Conservation (phyloP, 2,888 invertebrate species). For the Aethes cnicana region DNA sequence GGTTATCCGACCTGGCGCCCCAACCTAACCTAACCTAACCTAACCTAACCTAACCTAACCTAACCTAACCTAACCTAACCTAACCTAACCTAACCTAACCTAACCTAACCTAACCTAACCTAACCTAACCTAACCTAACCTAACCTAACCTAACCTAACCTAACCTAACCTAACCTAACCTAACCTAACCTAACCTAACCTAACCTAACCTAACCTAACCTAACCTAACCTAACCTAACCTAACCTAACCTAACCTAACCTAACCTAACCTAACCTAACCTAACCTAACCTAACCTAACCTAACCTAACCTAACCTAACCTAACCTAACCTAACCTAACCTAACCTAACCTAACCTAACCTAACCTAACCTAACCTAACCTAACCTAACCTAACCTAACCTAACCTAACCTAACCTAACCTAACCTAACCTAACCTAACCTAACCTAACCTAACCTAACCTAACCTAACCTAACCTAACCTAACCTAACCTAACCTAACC, state of each 20-base stretch:
- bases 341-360: slow-evolving; percentile 20
- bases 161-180: slow-evolving; percentile 21
- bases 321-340: slow-evolving; percentile 21
- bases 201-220: slow-evolving; percentile 21
- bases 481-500: slow-evolving; percentile 21
- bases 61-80: slow-evolving; percentile 20
- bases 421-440: slow-evolving; percentile 21
- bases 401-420: slow-evolving; percentile 21
- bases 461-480: slow-evolving; percentile 21
- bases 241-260: slow-evolving; percentile 21
- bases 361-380: slow-evolving; percentile 21
- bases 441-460: slow-evolving; percentile 21
- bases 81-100: slow-evolving; percentile 21
- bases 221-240: slow-evolving; percentile 21
- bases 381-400: slow-evolving; percentile 21
- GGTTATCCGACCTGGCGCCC: slow-evolving; percentile 23
- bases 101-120: slow-evolving; percentile 21
- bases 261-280: slow-evolving; percentile 21
- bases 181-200: slow-evolving; percentile 21
- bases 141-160: slow-evolving; percentile 21
- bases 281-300: slow-evolving; percentile 20
- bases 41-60: slow-evolving; percentile 26
- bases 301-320: slow-evolving; percentile 21
- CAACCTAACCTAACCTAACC: slow-evolving; percentile 26
- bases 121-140: slow-evolving; percentile 21